Conservation (phyloP, 1,140 invertebrate species). For the Achatina immaculata region DNA sequence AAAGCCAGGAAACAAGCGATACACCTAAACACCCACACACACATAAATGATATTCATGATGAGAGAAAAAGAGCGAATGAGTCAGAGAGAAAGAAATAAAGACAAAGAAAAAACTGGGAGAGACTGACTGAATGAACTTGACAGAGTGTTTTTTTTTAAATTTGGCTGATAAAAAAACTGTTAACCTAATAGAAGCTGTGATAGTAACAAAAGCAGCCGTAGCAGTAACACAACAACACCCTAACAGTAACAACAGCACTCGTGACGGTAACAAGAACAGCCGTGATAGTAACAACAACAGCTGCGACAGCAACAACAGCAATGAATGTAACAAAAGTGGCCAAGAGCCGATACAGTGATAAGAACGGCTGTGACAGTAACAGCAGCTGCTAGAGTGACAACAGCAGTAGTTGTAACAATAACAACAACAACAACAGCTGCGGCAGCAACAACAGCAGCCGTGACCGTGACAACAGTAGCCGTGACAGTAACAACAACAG, state of each 20-base stretch:
- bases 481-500: background rate
- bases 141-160: too few species aligned
- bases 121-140: too few species aligned
- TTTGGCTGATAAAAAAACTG: too few species aligned
- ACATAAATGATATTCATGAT: too few species aligned
- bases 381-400: background rate
- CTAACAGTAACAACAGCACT: background rate
- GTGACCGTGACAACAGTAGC: background rate
- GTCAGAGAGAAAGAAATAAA: too few species aligned
- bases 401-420: conserved; percentile 11
- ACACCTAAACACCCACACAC: too few species aligned
- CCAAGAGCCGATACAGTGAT: too few species aligned
- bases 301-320: background rate
- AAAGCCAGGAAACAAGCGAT: too few species aligned
- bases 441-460: background rate
- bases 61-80: too few species aligned
- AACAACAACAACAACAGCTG: background rate
- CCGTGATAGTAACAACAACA: background rate
- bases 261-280: background rate
- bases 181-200: too few species aligned
- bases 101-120: too few species aligned
- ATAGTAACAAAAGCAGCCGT: background rate
- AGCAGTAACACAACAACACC: background rate
- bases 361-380: background rate
- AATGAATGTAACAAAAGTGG: too few species aligned